Evolutionary conservation across 2,113 vertebrate species (phyloP), one percentile per base, ranked within the genome.

Genomic region (Oreochromis niloticus): DNA sequence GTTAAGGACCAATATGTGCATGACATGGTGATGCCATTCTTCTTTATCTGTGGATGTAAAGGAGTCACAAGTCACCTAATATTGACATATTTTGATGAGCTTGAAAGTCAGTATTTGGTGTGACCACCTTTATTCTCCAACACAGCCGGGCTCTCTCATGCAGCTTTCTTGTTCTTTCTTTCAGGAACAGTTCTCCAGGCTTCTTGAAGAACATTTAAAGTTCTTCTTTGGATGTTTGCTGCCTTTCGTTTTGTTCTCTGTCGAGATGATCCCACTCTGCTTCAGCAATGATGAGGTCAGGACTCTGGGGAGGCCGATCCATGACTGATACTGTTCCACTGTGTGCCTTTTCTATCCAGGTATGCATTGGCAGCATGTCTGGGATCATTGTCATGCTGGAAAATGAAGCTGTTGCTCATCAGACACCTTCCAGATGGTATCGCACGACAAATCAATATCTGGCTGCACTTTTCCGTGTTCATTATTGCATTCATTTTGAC

Each of bases 11-110:
- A 1, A 27, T 27, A 17, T 50, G 24, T 19, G 0, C 46, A 12
- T 50, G 71, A 22, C 39, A 1, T 10, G n/a, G 66, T 24, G 2
- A 13, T 43, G 66, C 12, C 7, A 43, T n/a, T 0, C 12, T 22
- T 24, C 39, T 27, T 4, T 22, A 46, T 73, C 2, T 10, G 39
- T 73, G 13, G n/a, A 71, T 43, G n/a, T 16, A 14, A 43, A 71
- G n/a, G 0, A 71, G 0, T 22, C 19, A 1, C 6, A 22, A 68
- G 63, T n/a, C n/a, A 71, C n/a, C 36, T 9, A 0, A 43, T 71
- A 41, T 24, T 43, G 36, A 71, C 39, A 71, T 39, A 12, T 39
- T 66, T 68, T 43, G 43, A 71, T 71, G 7, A 27, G 39, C 1
- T 43, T 71, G 2, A 71, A 71, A 43, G 7, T 16, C 11, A 43